Base-by-base conservation (phyloP, 2,888 invertebrate species). In the Saturnia japonica region DNA sequence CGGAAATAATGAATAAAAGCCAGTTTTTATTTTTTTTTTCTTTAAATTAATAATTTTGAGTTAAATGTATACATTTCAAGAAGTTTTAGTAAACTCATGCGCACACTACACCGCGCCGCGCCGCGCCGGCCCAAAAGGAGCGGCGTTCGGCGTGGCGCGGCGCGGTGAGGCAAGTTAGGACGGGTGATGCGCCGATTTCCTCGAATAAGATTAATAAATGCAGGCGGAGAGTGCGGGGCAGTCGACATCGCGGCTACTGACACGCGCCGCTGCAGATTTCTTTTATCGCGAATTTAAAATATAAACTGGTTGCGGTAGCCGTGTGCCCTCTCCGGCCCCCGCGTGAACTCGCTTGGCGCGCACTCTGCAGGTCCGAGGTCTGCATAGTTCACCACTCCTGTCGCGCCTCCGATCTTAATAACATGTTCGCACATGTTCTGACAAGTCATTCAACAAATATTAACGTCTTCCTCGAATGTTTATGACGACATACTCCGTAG, bases 151-250 rank as follows among this genome's bases (percentile, higher is more conserved):
- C n/a, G n/a, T n/a, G 51, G n/a, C 7, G 51, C 14, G 80, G 42
- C 47, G 71, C 54, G 75, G 73, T 1, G 40, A 74, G 75, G 68
- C 72, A 66, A 74, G 71, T 80, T 70, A 71, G 77, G 57, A 72
- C 76, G 80, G 83, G 83, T 85, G 90, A 90, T 90, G 91, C 90
- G 90, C 87, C 88, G 92, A 91, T 91, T 91, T 91, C 92, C 88
- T 88, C 89, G 92, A 91, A 91, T 89, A 89, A 89, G 89, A 91
- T 91, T 91, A 92, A 92, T 91, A 91, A 92, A 91, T 90, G 90
- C 90, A 91, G 83, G 85, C 84, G 86, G 80, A 75, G 77, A 76
- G 76, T 79, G 74, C 75, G 72, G 74, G 76, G 77, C 78, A 75
- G 75, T 76, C 79, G 77, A 76, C 76, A 80, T 78, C 79, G 81